These are phyloP conservation scores for Colletes collaris DNA, from an alignment of 2,888 invertebrate species.

Conservation along the genomic window DNA sequence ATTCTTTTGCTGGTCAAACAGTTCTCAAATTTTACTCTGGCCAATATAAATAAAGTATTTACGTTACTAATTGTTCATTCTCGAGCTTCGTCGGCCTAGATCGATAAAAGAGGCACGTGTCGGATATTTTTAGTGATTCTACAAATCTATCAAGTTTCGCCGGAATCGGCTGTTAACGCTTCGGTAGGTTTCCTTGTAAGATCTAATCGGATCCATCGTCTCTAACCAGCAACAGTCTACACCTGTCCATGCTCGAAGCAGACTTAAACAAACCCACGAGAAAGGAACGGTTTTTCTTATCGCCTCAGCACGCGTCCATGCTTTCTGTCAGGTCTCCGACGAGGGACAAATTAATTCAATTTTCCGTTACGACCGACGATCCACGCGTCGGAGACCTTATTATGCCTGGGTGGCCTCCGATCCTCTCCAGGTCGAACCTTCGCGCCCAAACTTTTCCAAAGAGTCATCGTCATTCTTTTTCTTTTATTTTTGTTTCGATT, in stretches of 20 bases:
- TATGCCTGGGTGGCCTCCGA: neutral
- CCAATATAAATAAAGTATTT: no score
- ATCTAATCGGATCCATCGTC: constrained; percentile 2
- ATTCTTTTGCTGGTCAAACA: no score
- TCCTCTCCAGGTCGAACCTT: neutral
- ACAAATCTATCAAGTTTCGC: no score
- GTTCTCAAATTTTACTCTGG: no score
- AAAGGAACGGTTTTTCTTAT: neutral
- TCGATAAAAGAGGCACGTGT: no score
- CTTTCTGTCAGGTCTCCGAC: neutral
- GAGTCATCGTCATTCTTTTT: neutral
- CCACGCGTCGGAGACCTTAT: neutral
- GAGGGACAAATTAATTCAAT: neutral
- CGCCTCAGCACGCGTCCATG: neutral
- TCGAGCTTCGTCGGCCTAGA: no score
- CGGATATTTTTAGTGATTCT: no score
- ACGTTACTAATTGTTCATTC: no score
- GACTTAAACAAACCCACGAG: constrained; percentile 2
- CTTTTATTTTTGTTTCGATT: neutral
- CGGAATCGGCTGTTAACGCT: no score
- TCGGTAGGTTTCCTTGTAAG: no score
- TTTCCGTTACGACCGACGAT: neutral
- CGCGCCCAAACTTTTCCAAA: neutral
- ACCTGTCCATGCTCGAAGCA: constrained; percentile 4
- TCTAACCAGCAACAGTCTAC: neutral